Conservation (phyloP, 2,113 vertebrate species). For the Lontra canadensis region DNA sequence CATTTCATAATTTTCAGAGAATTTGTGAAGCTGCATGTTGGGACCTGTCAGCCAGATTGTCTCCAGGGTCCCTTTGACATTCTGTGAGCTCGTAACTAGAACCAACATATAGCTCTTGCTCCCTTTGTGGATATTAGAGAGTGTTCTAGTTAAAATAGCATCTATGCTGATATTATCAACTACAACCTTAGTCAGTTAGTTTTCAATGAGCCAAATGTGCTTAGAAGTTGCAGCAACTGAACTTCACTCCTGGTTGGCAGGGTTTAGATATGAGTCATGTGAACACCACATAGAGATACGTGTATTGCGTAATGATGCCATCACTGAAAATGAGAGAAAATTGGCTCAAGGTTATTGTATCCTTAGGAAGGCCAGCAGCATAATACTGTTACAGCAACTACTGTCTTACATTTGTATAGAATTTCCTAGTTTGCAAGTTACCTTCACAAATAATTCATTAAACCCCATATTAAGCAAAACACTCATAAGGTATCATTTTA, state of each 20-base stretch:
- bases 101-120: background rate
- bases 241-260: background rate
- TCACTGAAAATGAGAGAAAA: background rate
- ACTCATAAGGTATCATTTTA: background rate
- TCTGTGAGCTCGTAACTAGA: background rate
- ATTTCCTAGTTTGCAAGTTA: background rate
- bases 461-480: background rate
- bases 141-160: background rate
- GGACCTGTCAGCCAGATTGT: background rate
- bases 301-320: background rate
- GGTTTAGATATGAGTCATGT: background rate
- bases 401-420: background rate
- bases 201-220: background rate
- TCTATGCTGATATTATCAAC: background rate
- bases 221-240: background rate
- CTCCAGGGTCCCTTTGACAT: background rate
- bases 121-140: background rate
- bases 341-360: background rate
- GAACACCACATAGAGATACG: background rate
- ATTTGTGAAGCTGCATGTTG: background rate
- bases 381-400: background rate
- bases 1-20: background rate
- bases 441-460: background rate
- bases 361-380: background rate
- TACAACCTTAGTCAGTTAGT: background rate